Percentiles rank a stretch among this genome's conserved stretches.
phyloP scores from a whole-genome alignment of 2,888 invertebrate genomes.

The Lasioglossum lativentre region DNA sequence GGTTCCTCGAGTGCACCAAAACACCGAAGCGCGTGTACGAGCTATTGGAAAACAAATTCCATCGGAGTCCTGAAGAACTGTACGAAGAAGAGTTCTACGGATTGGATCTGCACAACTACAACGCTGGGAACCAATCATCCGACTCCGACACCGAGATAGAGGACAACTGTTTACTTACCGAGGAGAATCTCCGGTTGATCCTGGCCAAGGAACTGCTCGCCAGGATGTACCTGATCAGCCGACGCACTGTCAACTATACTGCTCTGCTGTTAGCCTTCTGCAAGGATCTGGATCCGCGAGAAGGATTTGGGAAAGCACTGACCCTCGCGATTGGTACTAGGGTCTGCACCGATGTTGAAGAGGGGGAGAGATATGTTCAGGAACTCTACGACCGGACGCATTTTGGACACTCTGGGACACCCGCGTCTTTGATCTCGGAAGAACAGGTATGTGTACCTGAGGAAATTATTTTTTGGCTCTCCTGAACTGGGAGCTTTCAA shows the following conservation, averaged over 20 bases:
- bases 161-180: background rate
- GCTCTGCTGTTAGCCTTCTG: conserved; percentile 88
- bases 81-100: conserved; percentile 25
- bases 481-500: too few species aligned
- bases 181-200: conserved; percentile 54
- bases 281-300: conserved; percentile 86
- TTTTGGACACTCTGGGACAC: background rate
- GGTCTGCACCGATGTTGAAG: conserved; percentile 85
- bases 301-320: conserved; percentile 87
- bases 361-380: conserved; percentile 85
- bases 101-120: background rate
- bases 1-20: conserved; percentile 83
- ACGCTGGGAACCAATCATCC: background rate
- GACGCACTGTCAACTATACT: conserved; percentile 87
- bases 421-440: background rate
- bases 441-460: background rate
- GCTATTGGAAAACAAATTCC: conserved; percentile 20
- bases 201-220: conserved; percentile 87
- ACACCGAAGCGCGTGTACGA: conserved; percentile 15
- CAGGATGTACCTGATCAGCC: conserved; percentile 86
- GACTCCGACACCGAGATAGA: background rate
- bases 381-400: conserved; percentile 80
- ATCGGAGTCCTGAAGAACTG: background rate
- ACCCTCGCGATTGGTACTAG: conserved; percentile 86
- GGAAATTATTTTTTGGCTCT: too few species aligned